Conservation (phyloP, 2,888 invertebrate genomes). For the Pterostichus madidus region DNA sequence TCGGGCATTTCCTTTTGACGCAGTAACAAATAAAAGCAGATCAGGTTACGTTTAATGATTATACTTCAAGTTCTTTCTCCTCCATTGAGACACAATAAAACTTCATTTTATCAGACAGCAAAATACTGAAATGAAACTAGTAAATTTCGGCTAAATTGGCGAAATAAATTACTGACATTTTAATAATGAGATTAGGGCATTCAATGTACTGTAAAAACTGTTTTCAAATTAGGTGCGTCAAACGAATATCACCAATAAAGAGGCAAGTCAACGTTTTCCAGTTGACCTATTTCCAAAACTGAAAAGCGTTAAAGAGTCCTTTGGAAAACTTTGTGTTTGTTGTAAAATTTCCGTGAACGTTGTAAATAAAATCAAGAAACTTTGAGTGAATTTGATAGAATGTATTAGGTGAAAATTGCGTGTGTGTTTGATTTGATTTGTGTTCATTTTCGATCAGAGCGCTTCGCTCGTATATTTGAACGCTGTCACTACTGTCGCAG, state of each 20-base stretch:
- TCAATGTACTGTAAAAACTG: constrained; percentile 37
- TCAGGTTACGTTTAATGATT: constrained; percentile 49
- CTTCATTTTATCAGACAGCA: not conserved
- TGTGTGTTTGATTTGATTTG: constrained; percentile 21
- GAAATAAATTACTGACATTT: constrained; percentile 44
- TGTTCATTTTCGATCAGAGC: constrained; percentile 6
- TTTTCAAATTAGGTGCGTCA: constrained; percentile 20
- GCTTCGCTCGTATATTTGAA: constrained; percentile 23
- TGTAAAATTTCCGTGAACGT: constrained; percentile 5
- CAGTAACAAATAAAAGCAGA: constrained; percentile 15
- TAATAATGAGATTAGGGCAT: constrained; percentile 21
- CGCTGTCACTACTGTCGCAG: constrained; percentile 8
- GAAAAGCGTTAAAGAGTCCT: constrained; percentile 27
- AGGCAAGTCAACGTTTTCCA: constrained; percentile 18
- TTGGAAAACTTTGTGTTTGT: constrained; percentile 11
- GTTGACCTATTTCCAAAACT: constrained; percentile 43
- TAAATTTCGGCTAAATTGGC: not conserved
- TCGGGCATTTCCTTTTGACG: constrained; percentile 39
- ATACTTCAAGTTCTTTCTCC: constrained; percentile 17
- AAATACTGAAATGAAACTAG: too few relatives aligned
- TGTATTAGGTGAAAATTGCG: constrained; percentile 18
- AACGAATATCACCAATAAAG: constrained; percentile 33
- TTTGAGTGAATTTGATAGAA: constrained; percentile 5
- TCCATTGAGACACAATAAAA: constrained; percentile 28
- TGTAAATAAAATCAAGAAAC: constrained; percentile 48